Base-by-base conservation (phyloP, 2,888 invertebrate genomes). In the Acanthosepion esculentum region DNA sequence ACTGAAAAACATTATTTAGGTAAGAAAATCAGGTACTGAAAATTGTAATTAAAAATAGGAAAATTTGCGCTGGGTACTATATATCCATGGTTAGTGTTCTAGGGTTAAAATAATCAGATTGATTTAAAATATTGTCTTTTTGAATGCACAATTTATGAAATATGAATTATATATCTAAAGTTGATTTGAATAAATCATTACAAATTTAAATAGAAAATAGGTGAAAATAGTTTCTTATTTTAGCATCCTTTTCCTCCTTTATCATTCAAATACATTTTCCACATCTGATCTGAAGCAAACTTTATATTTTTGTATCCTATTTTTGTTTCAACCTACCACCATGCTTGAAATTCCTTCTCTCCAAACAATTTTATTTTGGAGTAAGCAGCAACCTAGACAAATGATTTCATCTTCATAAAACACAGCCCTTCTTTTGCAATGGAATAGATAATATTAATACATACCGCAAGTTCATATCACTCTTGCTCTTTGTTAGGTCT, bases 391-490 rank as follows among this genome's bases (percentile, higher is more conserved):
- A 18, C 78, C 78, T 78, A 78, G 12, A 78, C 78, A 78, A 78
- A n/a, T 78, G 78, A 78, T n/a, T n/a, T 78, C n/a, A 78, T 78
- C 78, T n/a, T n/a, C 78, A 78, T 78, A n/a, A 59, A 59, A 59
- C 59, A 23, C n/a, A 78, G n/a, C 33, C 78, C n/a, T n/a, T 78
- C 78, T 78, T 78, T 78, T 78, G 78, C 78, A 33, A 78, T 78
- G n/a, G 78, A 78, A 78, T n/a, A 78, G 78, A n/a, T 78, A n/a
- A 78, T 78, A 78, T n/a, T 78, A n/a, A 78, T 78, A 78, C n/a
- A 78, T 78, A n/a, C 78, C 78, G n/a, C 78, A 78, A 78, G 78
- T 78, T 78, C 78, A 78, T 78, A 78, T 78, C n/a, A 78, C n/a
- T 78, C 78, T 78, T 78, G 78, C 78, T 78, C 78, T 78, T 78